Conservation (phyloP, 2,113 vertebrate genomes). For the Podarcis muralis region DNA sequence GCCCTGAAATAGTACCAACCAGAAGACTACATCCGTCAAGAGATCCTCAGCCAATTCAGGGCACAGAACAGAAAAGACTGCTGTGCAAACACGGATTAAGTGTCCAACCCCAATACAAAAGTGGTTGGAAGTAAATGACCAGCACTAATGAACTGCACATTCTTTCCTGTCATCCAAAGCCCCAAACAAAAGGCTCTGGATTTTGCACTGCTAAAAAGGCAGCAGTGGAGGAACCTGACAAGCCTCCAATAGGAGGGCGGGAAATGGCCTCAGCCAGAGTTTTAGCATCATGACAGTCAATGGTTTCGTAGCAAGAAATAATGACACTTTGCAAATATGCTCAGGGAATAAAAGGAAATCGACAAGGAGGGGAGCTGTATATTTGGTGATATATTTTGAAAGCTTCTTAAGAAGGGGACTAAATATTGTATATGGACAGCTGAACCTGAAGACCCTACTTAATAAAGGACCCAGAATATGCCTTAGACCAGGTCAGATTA, state of each 20-base stretch:
- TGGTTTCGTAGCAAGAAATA: neutral
- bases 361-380: neutral
- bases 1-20: conserved; percentile 49
- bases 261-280: neutral
- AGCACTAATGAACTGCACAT: conserved; percentile 32
- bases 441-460: neutral
- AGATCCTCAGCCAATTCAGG: conserved; percentile 41
- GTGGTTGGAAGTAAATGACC: conserved; percentile 28
- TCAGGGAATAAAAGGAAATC: neutral
- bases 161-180: conserved; percentile 36
- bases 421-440: neutral
- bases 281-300: neutral
- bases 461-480: neutral
- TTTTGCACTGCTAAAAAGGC: conserved; percentile 16
- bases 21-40: conserved; percentile 37
- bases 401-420: neutral
- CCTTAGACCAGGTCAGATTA: neutral
- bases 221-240: conserved; percentile 10
- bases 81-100: conserved; percentile 57
- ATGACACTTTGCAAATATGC: neutral
- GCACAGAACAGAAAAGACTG: conserved; percentile 46
- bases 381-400: neutral
- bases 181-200: conserved; percentile 7
- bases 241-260: neutral
- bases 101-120: conserved; percentile 53